Conservation (phyloP, 2,797 vertebrate genomes). For the Acanthurus tractus region DNA sequence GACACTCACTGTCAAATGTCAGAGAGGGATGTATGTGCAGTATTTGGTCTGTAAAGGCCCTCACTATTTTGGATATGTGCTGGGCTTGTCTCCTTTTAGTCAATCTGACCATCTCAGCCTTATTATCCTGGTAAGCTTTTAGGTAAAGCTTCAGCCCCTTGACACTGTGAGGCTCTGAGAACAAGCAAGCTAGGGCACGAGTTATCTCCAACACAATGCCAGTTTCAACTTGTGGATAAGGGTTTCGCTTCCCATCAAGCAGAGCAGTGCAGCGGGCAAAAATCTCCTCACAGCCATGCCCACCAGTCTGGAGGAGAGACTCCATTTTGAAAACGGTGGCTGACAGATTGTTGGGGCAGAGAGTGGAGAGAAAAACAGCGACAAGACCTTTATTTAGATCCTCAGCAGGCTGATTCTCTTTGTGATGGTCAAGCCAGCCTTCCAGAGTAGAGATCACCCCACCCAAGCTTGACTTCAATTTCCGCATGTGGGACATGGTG, state of each 20-base stretch:
- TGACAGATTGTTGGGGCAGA: slow-evolving; percentile 87
- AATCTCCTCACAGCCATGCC: slow-evolving; percentile 84
- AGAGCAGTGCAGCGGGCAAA: slow-evolving; percentile 82
- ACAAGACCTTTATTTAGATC: slow-evolving; percentile 86
- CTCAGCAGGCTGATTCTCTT: slow-evolving; percentile 69
- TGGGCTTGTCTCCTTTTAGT: slow-evolving; percentile 85
- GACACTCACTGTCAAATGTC: slow-evolving; percentile 18
- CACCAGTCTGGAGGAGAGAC: slow-evolving; percentile 82
- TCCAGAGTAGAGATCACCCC: slow-evolving; percentile 86
- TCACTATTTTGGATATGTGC: slow-evolving; percentile 84
- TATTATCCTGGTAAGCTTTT: slow-evolving; percentile 81
- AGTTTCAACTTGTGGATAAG: slow-evolving; percentile 42
- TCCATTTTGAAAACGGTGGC: slow-evolving; percentile 90
- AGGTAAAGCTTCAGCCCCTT: slow-evolving; percentile 88
- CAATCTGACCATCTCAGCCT: slow-evolving; percentile 77
- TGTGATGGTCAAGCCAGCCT: slow-evolving; percentile 85
- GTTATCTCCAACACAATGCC: slow-evolving; percentile 86
- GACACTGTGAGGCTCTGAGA: slow-evolving; percentile 71
- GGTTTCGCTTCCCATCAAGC: slow-evolving; percentile 76
- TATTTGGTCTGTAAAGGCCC: slow-evolving; percentile 78
- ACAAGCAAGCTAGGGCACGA: slow-evolving; percentile 88
- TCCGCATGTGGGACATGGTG: slow-evolving; percentile 82
- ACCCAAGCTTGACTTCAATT: slow-evolving; percentile 61
- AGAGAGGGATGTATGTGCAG: slow-evolving; percentile 43
- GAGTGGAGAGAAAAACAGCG: slow-evolving; percentile 89